A percentile compares a stretch with the other conserved stretches of the same genome.
Conservation (phyloP, 1,140 invertebrate genomes). For the Brachionus sp. region DNA sequence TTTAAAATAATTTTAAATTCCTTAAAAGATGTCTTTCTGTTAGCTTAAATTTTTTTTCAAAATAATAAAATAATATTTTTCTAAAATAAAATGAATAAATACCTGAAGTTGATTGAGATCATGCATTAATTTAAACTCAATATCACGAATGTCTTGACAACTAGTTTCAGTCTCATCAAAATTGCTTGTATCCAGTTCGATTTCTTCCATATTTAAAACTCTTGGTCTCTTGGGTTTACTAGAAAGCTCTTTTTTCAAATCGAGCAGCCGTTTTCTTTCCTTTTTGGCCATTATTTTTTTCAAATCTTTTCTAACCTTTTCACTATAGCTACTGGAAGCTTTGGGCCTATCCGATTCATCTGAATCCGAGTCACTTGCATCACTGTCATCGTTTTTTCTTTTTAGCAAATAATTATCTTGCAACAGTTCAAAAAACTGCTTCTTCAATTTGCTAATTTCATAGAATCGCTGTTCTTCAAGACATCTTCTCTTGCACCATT, state of each 20-base stretch:
- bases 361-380: slow-evolving; percentile 10
- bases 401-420: slow-evolving; percentile 54
- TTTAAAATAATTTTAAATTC: too few relatives aligned
- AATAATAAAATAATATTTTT: too few relatives aligned
- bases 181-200: slow-evolving; percentile 60
- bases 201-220: slow-evolving; percentile 64
- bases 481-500: slow-evolving; percentile 81
- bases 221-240: slow-evolving; percentile 68
- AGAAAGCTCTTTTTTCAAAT: slow-evolving; percentile 70
- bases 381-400: slow-evolving; percentile 2
- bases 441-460: slow-evolving; percentile 84
- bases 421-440: slow-evolving; percentile 81
- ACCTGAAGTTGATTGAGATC: slow-evolving; percentile 56
- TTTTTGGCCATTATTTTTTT: slow-evolving; percentile 36
- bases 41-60: too few relatives aligned
- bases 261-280: slow-evolving; percentile 77
- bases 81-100: not conserved
- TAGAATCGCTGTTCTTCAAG: slow-evolving; percentile 94
- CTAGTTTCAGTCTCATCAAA: slow-evolving; percentile 62
- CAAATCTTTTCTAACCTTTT: slow-evolving; percentile 2
- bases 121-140: slow-evolving; percentile 73
- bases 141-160: slow-evolving; percentile 76
- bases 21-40: too few relatives aligned
- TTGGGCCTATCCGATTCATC: not conserved
- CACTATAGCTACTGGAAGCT: not conserved